Conservation (phyloP, 2,888 invertebrate species). For the Hirtodrosophila alboralis region DNA sequence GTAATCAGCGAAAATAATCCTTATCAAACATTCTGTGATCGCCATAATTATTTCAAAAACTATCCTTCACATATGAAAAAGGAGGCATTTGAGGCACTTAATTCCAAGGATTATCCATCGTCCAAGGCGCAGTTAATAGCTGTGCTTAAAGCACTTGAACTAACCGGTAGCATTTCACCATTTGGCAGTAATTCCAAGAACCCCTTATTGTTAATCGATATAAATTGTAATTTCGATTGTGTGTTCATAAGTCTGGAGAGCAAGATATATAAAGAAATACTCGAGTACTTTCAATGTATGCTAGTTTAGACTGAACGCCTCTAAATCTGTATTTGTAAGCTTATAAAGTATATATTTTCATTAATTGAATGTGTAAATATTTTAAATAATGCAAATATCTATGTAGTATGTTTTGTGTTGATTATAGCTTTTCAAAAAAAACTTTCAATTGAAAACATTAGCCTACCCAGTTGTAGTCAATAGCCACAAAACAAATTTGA, state of each 20-base stretch:
- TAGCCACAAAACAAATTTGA: too few species aligned
- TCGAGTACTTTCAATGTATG: conserved; percentile 79
- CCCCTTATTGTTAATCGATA: conserved; percentile 64
- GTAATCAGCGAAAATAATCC: conserved; percentile 46
- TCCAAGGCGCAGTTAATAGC: conserved; percentile 51
- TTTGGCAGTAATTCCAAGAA: conserved; percentile 33
- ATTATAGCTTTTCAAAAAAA: too few species aligned
- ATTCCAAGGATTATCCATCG: conserved; percentile 17
- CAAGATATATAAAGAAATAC: conserved; percentile 61
- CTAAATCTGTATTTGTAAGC: too few species aligned
- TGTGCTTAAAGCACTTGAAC: conserved; percentile 67
- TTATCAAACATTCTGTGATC: too few species aligned
- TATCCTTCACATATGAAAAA: conserved; percentile 63
- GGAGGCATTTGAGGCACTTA: conserved; percentile 52
- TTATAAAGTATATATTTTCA: too few species aligned
- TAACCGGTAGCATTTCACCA: conserved; percentile 54
- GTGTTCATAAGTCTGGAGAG: conserved; percentile 62
- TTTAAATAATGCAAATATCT: too few species aligned
- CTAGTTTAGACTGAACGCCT: conserved; percentile 40
- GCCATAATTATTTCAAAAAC: conserved; percentile 81
- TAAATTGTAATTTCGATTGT: conserved; percentile 75
- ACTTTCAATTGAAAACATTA: too few species aligned
- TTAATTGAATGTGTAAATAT: too few species aligned
- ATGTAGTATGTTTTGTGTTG: too few species aligned
- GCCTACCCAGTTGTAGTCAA: too few species aligned